Evolutionary conservation across 2,888 invertebrate genomes (phyloP), one percentile per base, ranked within the genome.

Genomic region (Andricus curvator): DNA sequence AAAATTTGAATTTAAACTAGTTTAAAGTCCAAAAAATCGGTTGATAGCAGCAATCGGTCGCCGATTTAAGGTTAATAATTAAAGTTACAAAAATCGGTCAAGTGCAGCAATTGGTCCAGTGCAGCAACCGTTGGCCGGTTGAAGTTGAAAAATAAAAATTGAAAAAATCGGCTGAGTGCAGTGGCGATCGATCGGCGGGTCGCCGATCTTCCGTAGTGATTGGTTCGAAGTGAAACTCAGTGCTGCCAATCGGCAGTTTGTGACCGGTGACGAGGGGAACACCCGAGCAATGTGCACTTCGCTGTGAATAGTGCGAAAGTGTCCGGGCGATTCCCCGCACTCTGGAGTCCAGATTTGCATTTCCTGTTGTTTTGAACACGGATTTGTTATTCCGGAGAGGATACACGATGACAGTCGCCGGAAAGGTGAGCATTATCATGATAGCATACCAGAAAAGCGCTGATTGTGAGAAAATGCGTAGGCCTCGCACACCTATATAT

Each of bases 401-500:
- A 67, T 33, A 70, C 56, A 74, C 74, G 74, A 74, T 74, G 74
- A 74, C 74, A 56, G 74, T 74, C 74, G 74, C 74, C 56, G 74
- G 74, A 74, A 74, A 74, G 74, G 74, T 74, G 74, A 74, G 74
- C 56, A 56, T 48, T 48, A 70, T 44, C 70, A 70, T 41, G 67
- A 22, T 41, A 22, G 22, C 13, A 22, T 17, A 48, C 6, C 20
- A 70, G 48, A 51, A 70, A 44, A 44, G 6, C 15, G 41, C 44
- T 6, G 48, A 48, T 17, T 48, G 48, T 56, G 22, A 44, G 20
- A 56, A 56, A 74, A 74, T 74, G 56, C 74, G 56, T 74, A 56
- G 74, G 74, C 33, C 51, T 29, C 25, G 20, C 20, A 70, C 48
- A 48, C 20, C 41, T 68, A 29, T 74, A 51, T 56, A 74, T 74